A percentile compares a stretch with the other conserved stretches of the same genome.
These are phyloP conservation scores for Gasteruption jaculator DNA, from an alignment of 2,888 invertebrate species.

Conservation along the genomic window DNA sequence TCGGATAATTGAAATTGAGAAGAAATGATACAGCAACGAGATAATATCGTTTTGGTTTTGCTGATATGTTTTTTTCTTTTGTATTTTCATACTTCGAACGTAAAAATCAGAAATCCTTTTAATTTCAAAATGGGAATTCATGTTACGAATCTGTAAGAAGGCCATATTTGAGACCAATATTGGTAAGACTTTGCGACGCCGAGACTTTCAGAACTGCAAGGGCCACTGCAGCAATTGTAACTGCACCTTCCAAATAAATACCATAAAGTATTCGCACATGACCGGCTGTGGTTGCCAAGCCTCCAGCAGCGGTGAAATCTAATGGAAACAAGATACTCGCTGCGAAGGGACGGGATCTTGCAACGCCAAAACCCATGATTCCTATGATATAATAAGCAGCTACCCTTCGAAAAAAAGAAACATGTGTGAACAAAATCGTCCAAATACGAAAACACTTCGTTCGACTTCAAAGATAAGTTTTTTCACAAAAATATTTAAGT, in stretches of 20 bases:
- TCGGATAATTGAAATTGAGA: too few species aligned
- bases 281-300: constrained; percentile 59
- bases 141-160: constrained; percentile 55
- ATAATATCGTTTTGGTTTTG: too few species aligned
- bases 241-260: constrained; percentile 65
- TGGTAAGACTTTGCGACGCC: constrained; percentile 57
- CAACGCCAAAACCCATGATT: constrained; percentile 59
- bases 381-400: constrained; percentile 59
- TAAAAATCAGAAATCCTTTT: too few species aligned
- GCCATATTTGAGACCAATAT: constrained; percentile 56
- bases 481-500: too few species aligned
- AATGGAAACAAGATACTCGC: constrained; percentile 64
- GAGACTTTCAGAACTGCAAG: constrained; percentile 60
- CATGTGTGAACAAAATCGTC: not conserved
- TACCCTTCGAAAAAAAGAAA: constrained; percentile 24
- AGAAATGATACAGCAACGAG: too few species aligned
- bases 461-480: not conserved
- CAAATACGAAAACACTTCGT: too few species aligned
- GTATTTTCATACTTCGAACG: too few species aligned
- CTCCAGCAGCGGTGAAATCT: constrained; percentile 68
- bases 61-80: too few species aligned
- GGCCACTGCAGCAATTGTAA: constrained; percentile 60
- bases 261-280: constrained; percentile 62
- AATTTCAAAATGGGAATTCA: too few species aligned
- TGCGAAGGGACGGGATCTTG: constrained; percentile 53